Base-by-base conservation (phyloP, 2,113 vertebrate genomes). In the Craseonycteris thonglongyai region DNA sequence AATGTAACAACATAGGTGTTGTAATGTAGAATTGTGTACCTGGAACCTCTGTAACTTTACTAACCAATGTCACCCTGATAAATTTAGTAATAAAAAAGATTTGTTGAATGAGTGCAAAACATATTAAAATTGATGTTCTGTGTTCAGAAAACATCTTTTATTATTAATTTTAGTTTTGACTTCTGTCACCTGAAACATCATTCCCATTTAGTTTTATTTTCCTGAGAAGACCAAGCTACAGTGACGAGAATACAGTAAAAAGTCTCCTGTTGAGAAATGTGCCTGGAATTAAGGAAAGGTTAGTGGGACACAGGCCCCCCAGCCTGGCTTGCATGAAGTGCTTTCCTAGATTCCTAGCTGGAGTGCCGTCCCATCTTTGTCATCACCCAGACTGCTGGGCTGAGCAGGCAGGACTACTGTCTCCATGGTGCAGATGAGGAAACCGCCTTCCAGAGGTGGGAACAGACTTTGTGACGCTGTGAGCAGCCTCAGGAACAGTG, bases 131-230 rank as follows among this genome's bases (percentile, higher is more conserved):
- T 24, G 47, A 76, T 86, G 33, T 40, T 78, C 19, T 35, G 14
- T 49, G 45, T 11, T 68, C 24, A 22, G 85, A 75, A 63, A 84
- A n/a, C 45, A 65, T 78, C 21, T 6, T 40, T 18, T 33, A 87
- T 91, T 81, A 76, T 51, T n/a, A 82, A 45, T 22, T 91, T 74
- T 56, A n/a, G 21, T 71, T 90, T 91, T 66, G 21, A 85, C 49
- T 72, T 51, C 66, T 72, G 5, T 68, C 65, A 18, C 33, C 7
- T 61, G 68, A 71, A 76, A 63, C 58, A 7, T 45, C 40, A 19
- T 22, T 51, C 35, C 21, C 30, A 7, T 58, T 81, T 74, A 63
- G 42, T 54, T 42, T 81, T 69, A n/a, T 61, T 90, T 88, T 68
- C 14, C 1, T 45, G 12, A 42, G 38, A 87, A 90, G 82, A 40